Evolutionary conservation across 1,140 invertebrate genomes (phyloP).

Genomic region (Drosophila leontia): DNA sequence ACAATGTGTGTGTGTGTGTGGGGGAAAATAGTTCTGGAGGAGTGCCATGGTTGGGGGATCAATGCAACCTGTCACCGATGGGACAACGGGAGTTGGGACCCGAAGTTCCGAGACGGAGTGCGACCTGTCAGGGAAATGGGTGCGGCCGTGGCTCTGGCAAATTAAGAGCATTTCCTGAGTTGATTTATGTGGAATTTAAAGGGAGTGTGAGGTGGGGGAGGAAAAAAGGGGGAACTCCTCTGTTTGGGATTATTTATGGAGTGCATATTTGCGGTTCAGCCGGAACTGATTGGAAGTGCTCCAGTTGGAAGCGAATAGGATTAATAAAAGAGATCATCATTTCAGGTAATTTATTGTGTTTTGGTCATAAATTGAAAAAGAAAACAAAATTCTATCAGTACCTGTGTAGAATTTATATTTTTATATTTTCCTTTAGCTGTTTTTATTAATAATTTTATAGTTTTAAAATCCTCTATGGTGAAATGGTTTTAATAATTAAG

Average conservation of each 20-base stretch:
- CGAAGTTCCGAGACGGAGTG: slow-evolving; percentile 39
- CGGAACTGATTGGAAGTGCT: slow-evolving; percentile 32
- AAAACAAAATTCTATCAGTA: background rate
- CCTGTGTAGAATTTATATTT: background rate
- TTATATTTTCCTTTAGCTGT: background rate
- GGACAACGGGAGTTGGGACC: slow-evolving; percentile 35
- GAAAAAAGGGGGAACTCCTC: slow-evolving; percentile 2
- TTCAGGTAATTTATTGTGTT: background rate
- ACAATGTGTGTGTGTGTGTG: slow-evolving; percentile 6
- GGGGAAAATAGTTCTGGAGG: slow-evolving; percentile 15
- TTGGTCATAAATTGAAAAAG: background rate
- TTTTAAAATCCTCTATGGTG: background rate
- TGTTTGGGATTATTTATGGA: slow-evolving; percentile 41
- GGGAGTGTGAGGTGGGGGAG: background rate
- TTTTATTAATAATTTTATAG: background rate
- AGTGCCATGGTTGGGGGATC: background rate
- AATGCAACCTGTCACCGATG: slow-evolving; percentile 39
- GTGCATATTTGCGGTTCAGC: slow-evolving; percentile 36
- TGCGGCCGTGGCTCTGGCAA: slow-evolving; percentile 48
- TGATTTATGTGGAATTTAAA: slow-evolving; percentile 65
- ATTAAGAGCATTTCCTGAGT: slow-evolving; percentile 67
- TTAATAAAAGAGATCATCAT: slow-evolving; percentile 3
- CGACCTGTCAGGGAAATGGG: slow-evolving; percentile 39
- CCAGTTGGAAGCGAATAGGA: background rate
- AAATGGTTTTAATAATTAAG: background rate